These are phyloP conservation scores for Acrocephalus kingi DNA, from an alignment of 2,113 vertebrate species.

Conservation along the genomic window DNA sequence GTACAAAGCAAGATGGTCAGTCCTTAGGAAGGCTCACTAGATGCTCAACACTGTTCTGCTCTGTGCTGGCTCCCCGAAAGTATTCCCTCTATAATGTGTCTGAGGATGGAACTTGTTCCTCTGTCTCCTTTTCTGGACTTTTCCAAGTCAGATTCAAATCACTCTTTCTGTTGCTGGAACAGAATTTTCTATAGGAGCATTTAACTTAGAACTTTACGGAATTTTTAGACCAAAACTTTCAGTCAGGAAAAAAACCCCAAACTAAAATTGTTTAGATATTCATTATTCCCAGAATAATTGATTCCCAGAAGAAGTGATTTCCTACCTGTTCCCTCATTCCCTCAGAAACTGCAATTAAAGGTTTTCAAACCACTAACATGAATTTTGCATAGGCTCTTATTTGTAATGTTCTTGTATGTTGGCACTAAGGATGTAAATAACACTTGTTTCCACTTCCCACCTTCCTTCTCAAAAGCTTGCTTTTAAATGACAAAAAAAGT, in stretches of 20 bases:
- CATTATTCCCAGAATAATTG: background rate
- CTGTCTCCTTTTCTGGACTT: background rate
- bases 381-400: background rate
- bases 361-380: background rate
- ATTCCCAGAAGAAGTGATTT: background rate
- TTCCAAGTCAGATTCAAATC: background rate
- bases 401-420: background rate
- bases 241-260: background rate
- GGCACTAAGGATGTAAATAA: background rate
- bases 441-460: background rate
- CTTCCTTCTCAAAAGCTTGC: background rate
- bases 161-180: background rate
- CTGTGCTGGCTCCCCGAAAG: background rate
- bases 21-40: rapidly evolving
- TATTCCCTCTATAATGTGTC: background rate
- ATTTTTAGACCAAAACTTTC: background rate
- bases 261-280: background rate
- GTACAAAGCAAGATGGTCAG: background rate
- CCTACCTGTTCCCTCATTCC: background rate
- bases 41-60: background rate
- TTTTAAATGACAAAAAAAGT: background rate
- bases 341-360: background rate
- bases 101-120: background rate
- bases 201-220: background rate
- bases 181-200: background rate